Percentiles rank a stretch among this genome's conserved stretches.
phyloP scores from a whole-genome alignment of 2,113 vertebrate species.

The Gasterosteus aculeatus region DNA sequence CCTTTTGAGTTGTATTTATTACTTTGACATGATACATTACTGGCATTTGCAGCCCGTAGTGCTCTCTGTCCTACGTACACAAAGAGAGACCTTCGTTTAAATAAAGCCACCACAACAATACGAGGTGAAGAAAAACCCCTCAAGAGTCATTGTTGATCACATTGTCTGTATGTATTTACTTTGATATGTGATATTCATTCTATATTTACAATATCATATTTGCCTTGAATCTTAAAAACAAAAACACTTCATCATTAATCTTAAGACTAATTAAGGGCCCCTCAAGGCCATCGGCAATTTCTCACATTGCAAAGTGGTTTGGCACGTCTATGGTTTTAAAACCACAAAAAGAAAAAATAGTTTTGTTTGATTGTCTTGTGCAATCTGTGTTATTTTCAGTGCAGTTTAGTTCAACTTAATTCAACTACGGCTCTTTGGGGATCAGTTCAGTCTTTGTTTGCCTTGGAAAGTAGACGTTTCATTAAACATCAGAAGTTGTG shows the following conservation, averaged over 20 bases:
- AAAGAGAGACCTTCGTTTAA: background rate
- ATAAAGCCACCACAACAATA: background rate
- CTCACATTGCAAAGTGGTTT: background rate
- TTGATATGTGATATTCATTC: background rate
- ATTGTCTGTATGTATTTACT: background rate
- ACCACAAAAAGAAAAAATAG: background rate
- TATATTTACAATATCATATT: background rate
- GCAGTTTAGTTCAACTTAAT: conserved; percentile 14
- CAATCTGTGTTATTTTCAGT: conserved; percentile 8
- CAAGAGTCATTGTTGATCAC: background rate
- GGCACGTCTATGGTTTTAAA: no score
- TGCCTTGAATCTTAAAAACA: background rate
- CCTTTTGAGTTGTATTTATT: background rate
- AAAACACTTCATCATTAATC: background rate
- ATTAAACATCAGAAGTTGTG: conserved; percentile 22
- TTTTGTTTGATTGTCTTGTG: background rate
- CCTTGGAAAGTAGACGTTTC: conserved; percentile 39
- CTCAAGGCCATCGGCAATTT: background rate
- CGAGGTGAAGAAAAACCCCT: background rate
- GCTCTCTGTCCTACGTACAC: background rate
- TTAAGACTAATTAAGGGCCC: background rate
- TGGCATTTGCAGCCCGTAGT: background rate
- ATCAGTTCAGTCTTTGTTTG: conserved; percentile 27
- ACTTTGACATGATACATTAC: background rate
- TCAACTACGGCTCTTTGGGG: conserved; percentile 18